Conservation (phyloP, 2,113 vertebrate genomes). For the Mustela nigripes region DNA sequence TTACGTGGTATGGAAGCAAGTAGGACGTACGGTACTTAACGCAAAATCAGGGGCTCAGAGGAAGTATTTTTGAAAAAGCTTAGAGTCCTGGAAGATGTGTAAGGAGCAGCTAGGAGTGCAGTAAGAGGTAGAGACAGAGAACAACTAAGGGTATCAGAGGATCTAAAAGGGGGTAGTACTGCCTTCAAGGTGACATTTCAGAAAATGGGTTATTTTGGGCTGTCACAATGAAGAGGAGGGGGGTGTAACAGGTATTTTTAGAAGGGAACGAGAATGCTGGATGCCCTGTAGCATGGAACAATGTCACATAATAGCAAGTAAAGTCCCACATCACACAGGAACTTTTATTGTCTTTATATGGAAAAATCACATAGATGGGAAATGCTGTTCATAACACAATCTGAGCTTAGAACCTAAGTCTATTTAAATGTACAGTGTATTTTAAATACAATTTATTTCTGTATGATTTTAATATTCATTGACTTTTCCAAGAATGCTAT, state of each 20-base stretch:
- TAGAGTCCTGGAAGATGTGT: neutral
- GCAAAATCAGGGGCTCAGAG: neutral
- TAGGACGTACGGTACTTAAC: neutral
- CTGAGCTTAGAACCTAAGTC: constrained; percentile 31
- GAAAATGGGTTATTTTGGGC: neutral
- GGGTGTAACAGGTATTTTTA: neutral
- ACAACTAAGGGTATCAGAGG: neutral
- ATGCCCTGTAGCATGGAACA: neutral
- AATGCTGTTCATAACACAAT: neutral
- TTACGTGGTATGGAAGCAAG: neutral
- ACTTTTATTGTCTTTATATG: neutral
- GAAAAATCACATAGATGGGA: constrained; percentile 2
- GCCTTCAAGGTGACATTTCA: neutral
- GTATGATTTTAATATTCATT: constrained; percentile 14
- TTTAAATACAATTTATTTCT: constrained; percentile 36
- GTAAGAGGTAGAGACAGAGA: neutral
- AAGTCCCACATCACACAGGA: neutral
- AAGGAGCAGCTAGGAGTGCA: neutral
- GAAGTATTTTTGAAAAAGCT: constrained; percentile 18
- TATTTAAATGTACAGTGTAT: neutral
- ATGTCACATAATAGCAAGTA: neutral
- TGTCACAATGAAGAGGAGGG: neutral
- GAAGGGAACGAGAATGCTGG: neutral
- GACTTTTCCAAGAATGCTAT: constrained; percentile 23
- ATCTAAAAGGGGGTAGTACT: neutral